Percentiles rank a stretch among this genome's conserved stretches.
Evolutionary conservation across 35 echinoderm and acorn worm genomes (phyloP).

Genomic region (Strongylocentrotus purpuratus): DNA sequence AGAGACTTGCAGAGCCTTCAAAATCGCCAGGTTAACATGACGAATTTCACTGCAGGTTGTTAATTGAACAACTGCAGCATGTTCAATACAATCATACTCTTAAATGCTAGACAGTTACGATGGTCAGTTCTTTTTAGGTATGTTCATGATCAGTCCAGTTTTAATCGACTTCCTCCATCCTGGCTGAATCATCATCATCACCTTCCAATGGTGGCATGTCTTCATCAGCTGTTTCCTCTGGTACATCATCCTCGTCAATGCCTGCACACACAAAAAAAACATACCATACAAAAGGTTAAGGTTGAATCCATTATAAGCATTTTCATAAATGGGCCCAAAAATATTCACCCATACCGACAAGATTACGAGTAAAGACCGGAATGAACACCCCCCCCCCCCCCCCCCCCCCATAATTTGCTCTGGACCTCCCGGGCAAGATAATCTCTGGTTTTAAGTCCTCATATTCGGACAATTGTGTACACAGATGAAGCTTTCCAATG

Average conservation of each 20-base stretch:
- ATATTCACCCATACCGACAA: no score
- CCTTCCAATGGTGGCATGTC: constrained; percentile 92
- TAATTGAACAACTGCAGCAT: neutral
- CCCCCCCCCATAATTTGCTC: no score
- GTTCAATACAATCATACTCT: neutral
- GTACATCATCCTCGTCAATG: constrained; percentile 94
- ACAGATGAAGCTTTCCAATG: no score
- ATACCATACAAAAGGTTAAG: neutral
- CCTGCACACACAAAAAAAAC: constrained; percentile 55
- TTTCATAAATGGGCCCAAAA: neutral
- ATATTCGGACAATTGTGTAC: no score
- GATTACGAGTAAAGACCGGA: no score
- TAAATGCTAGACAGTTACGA: neutral
- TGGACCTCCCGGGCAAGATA: no score
- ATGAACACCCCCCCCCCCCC: no score
- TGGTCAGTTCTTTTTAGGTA: no score
- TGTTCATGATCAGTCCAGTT: neutral
- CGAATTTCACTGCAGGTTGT: neutral
- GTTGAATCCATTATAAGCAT: neutral
- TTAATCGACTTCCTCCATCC: constrained; percentile 99
- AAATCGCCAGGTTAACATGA: neutral
- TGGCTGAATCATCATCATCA: constrained; percentile 93
- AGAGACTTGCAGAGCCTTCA: neutral
- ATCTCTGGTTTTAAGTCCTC: no score
- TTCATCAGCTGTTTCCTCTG: constrained; percentile 72